Base-by-base conservation (phyloP, 1,140 invertebrate genomes). In the Tribolium castaneum region DNA sequence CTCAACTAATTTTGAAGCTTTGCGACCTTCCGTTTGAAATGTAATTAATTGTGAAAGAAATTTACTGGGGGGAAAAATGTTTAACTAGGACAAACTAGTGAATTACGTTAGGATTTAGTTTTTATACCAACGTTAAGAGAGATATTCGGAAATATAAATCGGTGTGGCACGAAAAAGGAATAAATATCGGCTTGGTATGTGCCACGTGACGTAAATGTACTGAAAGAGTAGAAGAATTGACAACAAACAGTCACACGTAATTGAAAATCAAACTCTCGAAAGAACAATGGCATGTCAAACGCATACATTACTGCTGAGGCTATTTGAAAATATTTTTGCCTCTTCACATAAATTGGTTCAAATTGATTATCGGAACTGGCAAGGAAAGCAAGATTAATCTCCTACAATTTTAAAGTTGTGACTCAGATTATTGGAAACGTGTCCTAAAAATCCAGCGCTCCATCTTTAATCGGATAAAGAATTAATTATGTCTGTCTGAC, bases 401-500 rank as follows among this genome's bases (percentile, higher is more conserved):
- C 25, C 6, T 30, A 30, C 6, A 30, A 30, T 45, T 45, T 45
- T 45, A 45, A n/a, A 10, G 51, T 52, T 52, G 51, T 52, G 51
- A 30, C 51, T 45, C 9, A 6, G 9, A 45, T 10, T 45, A 45
- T 45, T 10, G 39, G 9, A 30, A 30, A 30, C 25, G 25, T 30
- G 25, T 30, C 25, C 6, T 30, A 30, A 30, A 30, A 30, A 30
- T 19, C 16, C 2, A 19, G 16, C 25, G 25, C 25, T 30, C 25
- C 25, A 1, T 30, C 25, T 45, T 45, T 45, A 45, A 45, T 45
- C 39, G 39, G 39, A n/a, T 45, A 52, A 66, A 35, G 30, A 66
- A 66, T 66, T 66, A 66, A 66, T 66, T 66, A 35, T 30, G 35
- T 66, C 14, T 66, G 54, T 14, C 30, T 35, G 59, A 34, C 30